Evolutionary conservation across 2,888 invertebrate species (phyloP), one percentile per base, ranked within the genome.

Genomic region (Deilephila elpenor): DNA sequence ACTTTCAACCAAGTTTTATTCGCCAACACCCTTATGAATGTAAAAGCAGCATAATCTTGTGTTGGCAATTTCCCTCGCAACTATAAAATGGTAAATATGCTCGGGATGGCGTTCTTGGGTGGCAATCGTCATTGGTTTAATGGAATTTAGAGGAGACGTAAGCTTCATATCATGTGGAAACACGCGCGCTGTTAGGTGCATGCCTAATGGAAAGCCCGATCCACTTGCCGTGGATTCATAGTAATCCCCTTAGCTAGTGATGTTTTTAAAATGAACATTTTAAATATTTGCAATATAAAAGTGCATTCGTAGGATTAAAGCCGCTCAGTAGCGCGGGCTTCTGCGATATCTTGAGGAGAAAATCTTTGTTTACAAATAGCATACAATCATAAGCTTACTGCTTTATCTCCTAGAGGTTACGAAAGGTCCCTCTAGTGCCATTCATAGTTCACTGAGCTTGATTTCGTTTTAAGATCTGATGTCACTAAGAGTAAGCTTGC

Each of bases 131-230:
- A 74, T 71, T 64, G 59, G 64, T 59, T 59, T 64, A 67, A 71
- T 74, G 70, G 74, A 73, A 72, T 74, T 77, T 80, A 75, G 75
- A 71, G 75, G 75, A 74, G 76, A 75, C 70, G 76, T 81, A 80
- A 82, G 80, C 80, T 77, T 80, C 82, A 82, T 83, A 86, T 86
- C 84, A 78, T 79, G 79, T 79, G 79, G 76, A 79, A 82, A 83
- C 84, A 84, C 82, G 80, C 71, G 75, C 73, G 78, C 75, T 77
- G 79, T 80, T 80, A 79, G 77, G 71, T 78, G 75, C 78, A 83
- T 88, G 84, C 84, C 86, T 87, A 82, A 87, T 87, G 85, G 71
- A 73, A 73, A 70, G 60, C 71, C 25, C 73, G 73, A 76, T 78
- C 76, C 81, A 79, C 77, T 80, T 79, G 75, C 77, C 70, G 72